Evolutionary conservation across 2,113 vertebrate genomes (phyloP), one percentile per base, ranked within the genome.

Genomic region (Carollia perspicillata): DNA sequence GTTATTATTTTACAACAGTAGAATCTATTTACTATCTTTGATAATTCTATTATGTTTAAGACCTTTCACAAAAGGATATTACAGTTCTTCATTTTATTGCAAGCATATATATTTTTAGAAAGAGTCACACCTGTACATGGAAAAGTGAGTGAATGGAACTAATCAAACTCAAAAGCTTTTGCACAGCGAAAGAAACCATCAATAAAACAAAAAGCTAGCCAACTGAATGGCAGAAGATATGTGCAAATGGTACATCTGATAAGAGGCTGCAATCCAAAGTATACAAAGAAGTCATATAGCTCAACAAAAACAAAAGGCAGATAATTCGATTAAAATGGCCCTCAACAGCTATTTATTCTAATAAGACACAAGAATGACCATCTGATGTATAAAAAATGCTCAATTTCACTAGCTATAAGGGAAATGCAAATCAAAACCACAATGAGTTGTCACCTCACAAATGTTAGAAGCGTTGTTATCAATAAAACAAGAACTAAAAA

Each of bases 1-100:
- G n/a, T 99, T n/a, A n/a, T n/a, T n/a, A n/a, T n/a, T 99, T 87
- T 77, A 58, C 6, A 69, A n/a, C 40, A 84, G 16, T 42, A 60
- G 7, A 71, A 78, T 84, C 55, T 83, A 69, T 93, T 97, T 96
- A 85, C 22, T 97, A 96, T 47, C 80, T 98, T 98, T 97, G 98
- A 98, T 98, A 95, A 95, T 95, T 96, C 95, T 92, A 95, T 96
- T 78, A 90, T 97, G 98, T 96, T 79, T 93, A 97, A 95, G 96
- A 95, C 90, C 92, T 90, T 97, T 95, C 95, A 96, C 95, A 98
- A 96, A 98, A 98, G 96, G 60, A 33, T 79, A 96, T 94, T 97
- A 97, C 93, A 97, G 89, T 95, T 55, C 55, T 84, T 93, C 7
- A 96, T 40, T 84, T 98, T 98, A 98, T 96, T 98, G 97, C 97